Percentiles rank a stretch among this genome's conserved stretches.
Conservation (phyloP, 2,888 invertebrate species). For the Elgonia sp. region DNA sequence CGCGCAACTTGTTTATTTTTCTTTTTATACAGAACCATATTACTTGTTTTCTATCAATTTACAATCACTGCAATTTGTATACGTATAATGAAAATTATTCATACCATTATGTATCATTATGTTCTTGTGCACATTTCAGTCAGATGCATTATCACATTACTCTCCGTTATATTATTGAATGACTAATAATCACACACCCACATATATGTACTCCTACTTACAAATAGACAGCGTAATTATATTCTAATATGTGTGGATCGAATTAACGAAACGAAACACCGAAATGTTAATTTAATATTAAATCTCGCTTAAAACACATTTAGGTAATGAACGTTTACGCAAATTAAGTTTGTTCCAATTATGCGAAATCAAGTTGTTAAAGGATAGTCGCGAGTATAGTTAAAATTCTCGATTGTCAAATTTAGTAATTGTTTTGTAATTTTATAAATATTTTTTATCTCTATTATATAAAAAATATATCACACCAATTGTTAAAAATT, state of each 20-base stretch:
- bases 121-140: constrained; percentile 21
- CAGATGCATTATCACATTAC: constrained; percentile 39
- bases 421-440: too few species aligned
- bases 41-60: background rate
- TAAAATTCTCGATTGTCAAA: too few species aligned
- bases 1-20: background rate
- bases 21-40: background rate
- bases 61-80: constrained; percentile 18
- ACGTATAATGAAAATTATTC: constrained; percentile 21
- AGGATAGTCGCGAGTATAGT: too few species aligned
- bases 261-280: constrained; percentile 50
- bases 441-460: too few species aligned
- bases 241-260: constrained; percentile 39
- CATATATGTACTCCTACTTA: too few species aligned
- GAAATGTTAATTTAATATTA: constrained; percentile 40
- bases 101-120: constrained; percentile 23
- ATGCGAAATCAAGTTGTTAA: constrained; percentile 16
- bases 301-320: constrained; percentile 23
- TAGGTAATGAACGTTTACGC: background rate
- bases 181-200: constrained; percentile 44
- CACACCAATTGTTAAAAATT: too few species aligned
- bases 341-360: constrained; percentile 15
- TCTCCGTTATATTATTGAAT: constrained; percentile 30
- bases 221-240: too few species aligned
- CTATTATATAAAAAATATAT: too few species aligned